These are phyloP conservation scores for Micoletzkya japonica DNA, from an alignment of 2,888 invertebrate genomes.

Conservation along the genomic window DNA sequence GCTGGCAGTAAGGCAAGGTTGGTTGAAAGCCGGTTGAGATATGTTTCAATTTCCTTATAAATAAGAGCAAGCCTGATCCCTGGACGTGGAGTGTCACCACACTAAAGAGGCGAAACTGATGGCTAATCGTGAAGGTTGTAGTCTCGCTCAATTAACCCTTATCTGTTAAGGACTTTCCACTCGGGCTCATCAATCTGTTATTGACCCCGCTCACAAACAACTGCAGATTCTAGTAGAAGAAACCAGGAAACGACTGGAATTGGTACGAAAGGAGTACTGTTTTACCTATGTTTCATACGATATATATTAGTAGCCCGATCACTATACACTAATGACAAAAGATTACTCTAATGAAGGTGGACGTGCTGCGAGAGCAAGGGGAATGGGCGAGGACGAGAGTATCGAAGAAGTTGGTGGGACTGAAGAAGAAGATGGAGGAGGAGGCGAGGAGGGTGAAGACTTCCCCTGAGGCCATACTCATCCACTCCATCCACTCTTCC, in stretches of 20 bases:
- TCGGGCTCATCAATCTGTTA: constrained; percentile 42
- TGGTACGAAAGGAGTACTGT: constrained; percentile 27
- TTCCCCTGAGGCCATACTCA: constrained; percentile 41
- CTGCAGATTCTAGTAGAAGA: constrained; percentile 37
- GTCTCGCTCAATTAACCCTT: background rate
- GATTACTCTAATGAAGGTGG: constrained; percentile 29
- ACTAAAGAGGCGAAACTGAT: too few species aligned
- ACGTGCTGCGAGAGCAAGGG: constrained; percentile 33
- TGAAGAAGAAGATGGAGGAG: constrained; percentile 6
- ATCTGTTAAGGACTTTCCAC: background rate
- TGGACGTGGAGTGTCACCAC: too few species aligned
- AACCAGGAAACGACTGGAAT: constrained; percentile 38
- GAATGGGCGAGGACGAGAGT: background rate
- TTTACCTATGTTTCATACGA: too few species aligned
- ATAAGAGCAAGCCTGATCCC: too few species aligned
- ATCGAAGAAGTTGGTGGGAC: background rate
- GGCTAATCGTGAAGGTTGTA: too few species aligned
- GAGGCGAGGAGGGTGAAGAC: background rate
- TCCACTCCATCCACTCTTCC: constrained; percentile 37
- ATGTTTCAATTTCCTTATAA: background rate
- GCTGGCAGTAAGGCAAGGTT: background rate
- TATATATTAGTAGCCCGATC: background rate
- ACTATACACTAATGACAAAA: background rate
- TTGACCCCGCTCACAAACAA: constrained; percentile 41
- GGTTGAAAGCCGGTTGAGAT: background rate